Base-by-base conservation (phyloP, 1,140 invertebrate genomes). In the Drosophila pseudoobscura region DNA sequence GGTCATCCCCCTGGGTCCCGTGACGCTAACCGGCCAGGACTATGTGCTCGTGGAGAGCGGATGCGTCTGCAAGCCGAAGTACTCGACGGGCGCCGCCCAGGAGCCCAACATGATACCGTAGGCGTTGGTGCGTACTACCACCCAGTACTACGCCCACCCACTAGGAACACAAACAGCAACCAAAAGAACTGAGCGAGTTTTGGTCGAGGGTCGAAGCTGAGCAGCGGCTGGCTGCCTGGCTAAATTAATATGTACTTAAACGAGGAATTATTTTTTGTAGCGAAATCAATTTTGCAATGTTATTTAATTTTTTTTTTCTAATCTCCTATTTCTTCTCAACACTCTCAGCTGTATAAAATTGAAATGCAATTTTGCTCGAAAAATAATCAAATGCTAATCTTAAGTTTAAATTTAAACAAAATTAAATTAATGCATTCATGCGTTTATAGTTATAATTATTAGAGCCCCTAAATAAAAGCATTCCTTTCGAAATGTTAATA, bases 31-130 rank as follows among this genome's bases (percentile, higher is more conserved):
- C 13, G 97, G 96, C 6, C 96, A 97, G 90, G 97, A 98, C 92
- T 98, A 98, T 92, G 96, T 98, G 6, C 93, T 98, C 17, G 97
- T 98, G 3, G 97, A 98, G 90, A 97, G 96, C 80, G 97, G 97
- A 31, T 98, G 97, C 89, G 96, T 97, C 5, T 98, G 97, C 91
- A 95, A 96, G 87, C 97, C 97, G 11, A 96, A 96, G 92, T 95
- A 95, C 83, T 94, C 94, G 39, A 91, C 92, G 53, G 92, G 92
- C 58, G 90, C 89, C 35, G 90, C 90, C 54, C 91, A 92, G 63
- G 92, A 93, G 76, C 91, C 92, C 43, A 93, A 92, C 59, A 91
- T 92, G 72, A 92, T 92, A 84, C 91, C 92, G 13, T 92, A 92
- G 69, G 50, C 44, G 7, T 35, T 54, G 71, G 74, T 63, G 61